A percentile compares a stretch with the other conserved stretches of the same genome.
These are phyloP conservation scores for Cartodere bifasciata DNA, from an alignment of 2,888 invertebrate species.

Conservation along the genomic window DNA sequence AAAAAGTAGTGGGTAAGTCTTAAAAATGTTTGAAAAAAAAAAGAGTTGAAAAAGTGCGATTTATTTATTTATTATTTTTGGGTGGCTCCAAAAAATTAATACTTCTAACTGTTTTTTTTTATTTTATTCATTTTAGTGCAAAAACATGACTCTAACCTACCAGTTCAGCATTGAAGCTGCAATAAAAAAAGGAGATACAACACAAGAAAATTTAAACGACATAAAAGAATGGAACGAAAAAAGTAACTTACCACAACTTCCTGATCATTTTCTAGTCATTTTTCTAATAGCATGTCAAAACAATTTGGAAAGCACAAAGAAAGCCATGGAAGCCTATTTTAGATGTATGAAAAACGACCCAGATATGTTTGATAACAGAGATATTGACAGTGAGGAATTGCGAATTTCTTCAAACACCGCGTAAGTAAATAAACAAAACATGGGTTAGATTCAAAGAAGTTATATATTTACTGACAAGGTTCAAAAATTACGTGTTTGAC, in stretches of 20 bases:
- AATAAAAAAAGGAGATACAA: constrained; percentile 10
- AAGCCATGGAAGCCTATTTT: constrained; percentile 11
- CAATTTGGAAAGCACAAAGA: constrained; percentile 11
- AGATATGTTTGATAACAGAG: constrained; percentile 12
- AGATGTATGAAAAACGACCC: constrained; percentile 11
- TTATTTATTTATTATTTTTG: too few relatives aligned
- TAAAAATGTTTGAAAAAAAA: too few relatives aligned
- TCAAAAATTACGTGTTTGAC: too few relatives aligned
- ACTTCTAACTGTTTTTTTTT: too few relatives aligned
- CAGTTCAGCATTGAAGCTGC: constrained; percentile 10
- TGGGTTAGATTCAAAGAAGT: too few relatives aligned
- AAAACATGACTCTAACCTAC: constrained; percentile 9
- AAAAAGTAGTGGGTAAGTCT: too few relatives aligned
- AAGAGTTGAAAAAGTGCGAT: too few relatives aligned
- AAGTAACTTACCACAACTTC: constrained; percentile 9
- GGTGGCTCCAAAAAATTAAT: too few relatives aligned
- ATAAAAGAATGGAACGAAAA: constrained; percentile 11
- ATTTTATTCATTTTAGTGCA: too few relatives aligned
- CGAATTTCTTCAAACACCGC: constrained; percentile 10
- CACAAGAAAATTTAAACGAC: constrained; percentile 10
- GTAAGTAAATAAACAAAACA: constrained; percentile 13
- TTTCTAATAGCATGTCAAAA: constrained; percentile 14
- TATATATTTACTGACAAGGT: too few relatives aligned
- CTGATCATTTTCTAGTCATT: constrained; percentile 12
- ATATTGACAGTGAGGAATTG: constrained; percentile 12